A percentile compares a stretch with the other conserved stretches of the same genome.
Conservation (phyloP, 1,140 invertebrate species). For the Polyergus mexicanus region DNA sequence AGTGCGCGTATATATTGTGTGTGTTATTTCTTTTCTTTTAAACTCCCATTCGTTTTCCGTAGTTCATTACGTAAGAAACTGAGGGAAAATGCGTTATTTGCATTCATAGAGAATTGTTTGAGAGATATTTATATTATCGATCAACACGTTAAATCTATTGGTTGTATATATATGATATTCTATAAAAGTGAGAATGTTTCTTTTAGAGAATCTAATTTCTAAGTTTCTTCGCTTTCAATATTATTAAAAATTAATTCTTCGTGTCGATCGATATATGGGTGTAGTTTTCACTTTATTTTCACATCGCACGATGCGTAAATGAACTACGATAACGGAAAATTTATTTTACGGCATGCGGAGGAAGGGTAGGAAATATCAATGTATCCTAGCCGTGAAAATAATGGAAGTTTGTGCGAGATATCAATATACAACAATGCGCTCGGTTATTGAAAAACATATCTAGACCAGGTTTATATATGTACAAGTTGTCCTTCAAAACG, state of each 20-base stretch:
- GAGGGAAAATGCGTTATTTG: background rate
- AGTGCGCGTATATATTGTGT: background rate
- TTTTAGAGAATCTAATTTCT: constrained; percentile 28
- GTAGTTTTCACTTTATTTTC: constrained; percentile 21
- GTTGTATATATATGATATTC: background rate
- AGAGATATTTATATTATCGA: background rate
- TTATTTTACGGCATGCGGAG: constrained; percentile 2
- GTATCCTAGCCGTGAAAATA: too few species aligned
- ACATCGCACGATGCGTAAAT: background rate
- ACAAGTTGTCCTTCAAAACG: background rate
- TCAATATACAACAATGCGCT: background rate
- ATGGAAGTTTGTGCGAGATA: background rate
- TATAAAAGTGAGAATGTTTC: background rate
- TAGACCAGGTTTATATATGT: background rate
- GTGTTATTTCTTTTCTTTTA: constrained; percentile 24
- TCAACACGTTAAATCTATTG: background rate
- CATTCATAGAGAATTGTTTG: too few species aligned
- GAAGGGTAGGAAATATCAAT: background rate
- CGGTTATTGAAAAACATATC: constrained; percentile 4
- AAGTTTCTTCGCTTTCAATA: constrained; percentile 36
- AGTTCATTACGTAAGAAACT: background rate
- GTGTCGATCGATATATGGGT: constrained; percentile 5
- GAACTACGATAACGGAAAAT: constrained; percentile 21
- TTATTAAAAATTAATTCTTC: constrained; percentile 56
- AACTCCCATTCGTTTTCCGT: background rate